Conservation (phyloP, 1,140 invertebrate genomes). For the Caenorhabditis remanei region DNA sequence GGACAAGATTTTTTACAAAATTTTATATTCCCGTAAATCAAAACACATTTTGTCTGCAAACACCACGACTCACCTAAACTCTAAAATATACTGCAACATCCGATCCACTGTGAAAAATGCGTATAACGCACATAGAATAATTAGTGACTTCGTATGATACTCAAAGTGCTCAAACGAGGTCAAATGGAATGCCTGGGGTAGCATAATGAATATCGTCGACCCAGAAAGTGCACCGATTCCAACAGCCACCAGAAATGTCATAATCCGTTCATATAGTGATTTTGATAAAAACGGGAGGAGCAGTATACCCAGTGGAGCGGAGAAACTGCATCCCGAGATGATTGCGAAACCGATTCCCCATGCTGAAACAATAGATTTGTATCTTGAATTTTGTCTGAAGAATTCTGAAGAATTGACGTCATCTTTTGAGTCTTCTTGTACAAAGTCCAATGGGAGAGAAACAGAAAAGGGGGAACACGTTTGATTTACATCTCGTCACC, state of each 20-base stretch:
- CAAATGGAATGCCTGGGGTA: slow-evolving; percentile 69
- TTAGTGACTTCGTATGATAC: slow-evolving; percentile 72
- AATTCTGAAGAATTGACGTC: neutral
- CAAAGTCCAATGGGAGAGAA: neutral
- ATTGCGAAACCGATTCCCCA: slow-evolving; percentile 72
- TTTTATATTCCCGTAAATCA: too few relatives aligned
- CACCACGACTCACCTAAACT: slow-evolving; percentile 69
- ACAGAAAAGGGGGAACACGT: neutral
- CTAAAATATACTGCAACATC: slow-evolving; percentile 71
- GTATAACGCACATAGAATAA: slow-evolving; percentile 72
- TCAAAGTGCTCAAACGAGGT: slow-evolving; percentile 66
- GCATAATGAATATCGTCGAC: slow-evolving; percentile 70
- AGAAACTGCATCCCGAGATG: slow-evolving; percentile 68
- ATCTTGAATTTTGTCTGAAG: too few relatives aligned
- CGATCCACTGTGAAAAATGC: slow-evolving; percentile 73
- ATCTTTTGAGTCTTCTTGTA: slow-evolving; percentile 18
- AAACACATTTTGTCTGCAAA: too few relatives aligned
- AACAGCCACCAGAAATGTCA: slow-evolving; percentile 73
- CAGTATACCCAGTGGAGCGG: slow-evolving; percentile 71
- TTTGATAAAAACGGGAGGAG: slow-evolving; percentile 70
- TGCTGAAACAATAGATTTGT: slow-evolving; percentile 66
- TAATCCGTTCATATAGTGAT: slow-evolving; percentile 71
- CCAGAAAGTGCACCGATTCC: slow-evolving; percentile 73
- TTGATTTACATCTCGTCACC: slow-evolving; percentile 32
- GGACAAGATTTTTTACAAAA: too few relatives aligned